Conservation (phyloP, 2,797 vertebrate species). For the Caiman crocodilus region DNA sequence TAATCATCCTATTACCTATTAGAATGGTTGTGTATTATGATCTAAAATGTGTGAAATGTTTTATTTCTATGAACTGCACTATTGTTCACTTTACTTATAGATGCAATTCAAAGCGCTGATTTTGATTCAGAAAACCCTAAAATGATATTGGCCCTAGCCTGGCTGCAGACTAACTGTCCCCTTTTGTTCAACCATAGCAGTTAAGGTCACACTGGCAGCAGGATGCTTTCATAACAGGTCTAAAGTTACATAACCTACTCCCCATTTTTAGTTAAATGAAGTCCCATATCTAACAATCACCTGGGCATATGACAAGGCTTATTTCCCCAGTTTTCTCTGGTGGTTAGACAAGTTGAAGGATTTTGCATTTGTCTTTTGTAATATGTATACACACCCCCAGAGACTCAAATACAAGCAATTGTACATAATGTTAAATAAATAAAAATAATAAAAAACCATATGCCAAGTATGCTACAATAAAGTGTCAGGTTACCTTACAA, state of each 20-base stretch:
- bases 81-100: neutral
- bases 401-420: slow-evolving; percentile 38
- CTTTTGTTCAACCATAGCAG: neutral
- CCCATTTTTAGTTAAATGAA: slow-evolving; percentile 10
- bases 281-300: neutral
- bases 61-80: slow-evolving; percentile 2
- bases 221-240: neutral
- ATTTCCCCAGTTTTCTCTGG: slow-evolving; percentile 62
- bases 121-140: slow-evolving; percentile 34
- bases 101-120: neutral
- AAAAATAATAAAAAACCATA: slow-evolving; percentile 44
- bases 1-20: slow-evolving; percentile 14
- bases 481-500: slow-evolving; percentile 66
- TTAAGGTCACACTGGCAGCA: neutral
- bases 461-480: slow-evolving; percentile 70
- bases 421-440: slow-evolving; percentile 70
- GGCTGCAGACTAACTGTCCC: neutral
- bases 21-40: slow-evolving; percentile 11
- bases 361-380: slow-evolving; percentile 58
- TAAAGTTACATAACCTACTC: neutral
- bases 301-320: slow-evolving; percentile 57
- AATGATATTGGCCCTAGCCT: slow-evolving; percentile 22
- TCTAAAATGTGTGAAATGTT: slow-evolving; percentile 39
- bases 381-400: slow-evolving; percentile 50
- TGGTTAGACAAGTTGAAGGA: slow-evolving; percentile 46